A percentile compares a stretch with the other conserved stretches of the same genome.
These are phyloP conservation scores for Ormyrus labotus DNA, from an alignment of 2,888 invertebrate genomes.

Conservation along the genomic window DNA sequence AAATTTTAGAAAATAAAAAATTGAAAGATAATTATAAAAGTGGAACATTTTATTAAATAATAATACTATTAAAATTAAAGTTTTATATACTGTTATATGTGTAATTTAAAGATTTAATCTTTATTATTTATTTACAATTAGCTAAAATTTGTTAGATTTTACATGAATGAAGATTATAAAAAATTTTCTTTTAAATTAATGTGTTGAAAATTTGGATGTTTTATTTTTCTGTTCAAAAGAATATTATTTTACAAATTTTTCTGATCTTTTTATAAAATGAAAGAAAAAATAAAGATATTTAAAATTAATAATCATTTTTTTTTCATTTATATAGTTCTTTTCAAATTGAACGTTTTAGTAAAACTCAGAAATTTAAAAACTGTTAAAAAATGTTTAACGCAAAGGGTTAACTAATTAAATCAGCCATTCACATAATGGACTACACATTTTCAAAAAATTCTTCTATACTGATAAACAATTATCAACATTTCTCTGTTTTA, in stretches of 20 bases:
- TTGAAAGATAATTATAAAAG: too few species aligned
- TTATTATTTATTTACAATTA: neutral
- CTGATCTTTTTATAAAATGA: too few species aligned
- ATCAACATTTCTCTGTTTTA: constrained; percentile 32
- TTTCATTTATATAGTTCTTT: too few species aligned
- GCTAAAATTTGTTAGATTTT: neutral
- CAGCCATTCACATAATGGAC: constrained; percentile 3
- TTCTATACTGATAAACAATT: constrained; percentile 22
- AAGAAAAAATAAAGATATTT: too few species aligned
- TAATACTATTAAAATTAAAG: neutral
- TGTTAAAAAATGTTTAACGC: constrained; percentile 18
- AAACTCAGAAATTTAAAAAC: neutral
- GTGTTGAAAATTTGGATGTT: too few species aligned
- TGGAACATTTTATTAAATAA: too few species aligned
- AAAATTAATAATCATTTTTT: too few species aligned
- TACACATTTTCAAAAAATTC: constrained; percentile 32
- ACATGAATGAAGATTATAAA: neutral
- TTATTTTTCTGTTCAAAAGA: too few species aligned
- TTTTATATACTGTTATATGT: neutral
- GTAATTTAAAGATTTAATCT: neutral
- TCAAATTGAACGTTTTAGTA: too few species aligned
- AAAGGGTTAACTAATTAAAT: constrained; percentile 45
- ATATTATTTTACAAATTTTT: too few species aligned
- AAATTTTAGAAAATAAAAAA: neutral
- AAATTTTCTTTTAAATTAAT: too few species aligned